Evolutionary conservation across 2,113 vertebrate species (phyloP).

Genomic region (Megaceryle maxima): DNA sequence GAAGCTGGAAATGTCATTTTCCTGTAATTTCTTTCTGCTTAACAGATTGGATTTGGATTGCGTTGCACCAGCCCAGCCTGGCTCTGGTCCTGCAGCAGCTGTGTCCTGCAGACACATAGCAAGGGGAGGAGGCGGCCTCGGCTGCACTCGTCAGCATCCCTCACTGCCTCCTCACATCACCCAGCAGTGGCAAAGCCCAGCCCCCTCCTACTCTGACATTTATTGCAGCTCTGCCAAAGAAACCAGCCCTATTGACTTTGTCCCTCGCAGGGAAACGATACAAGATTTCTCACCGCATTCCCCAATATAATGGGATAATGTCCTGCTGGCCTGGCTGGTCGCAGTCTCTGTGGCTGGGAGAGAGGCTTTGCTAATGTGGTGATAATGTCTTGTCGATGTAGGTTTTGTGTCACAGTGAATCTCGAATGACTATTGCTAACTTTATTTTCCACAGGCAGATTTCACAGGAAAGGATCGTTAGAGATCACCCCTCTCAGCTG

Average conservation of each 20-base stretch:
- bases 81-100: constrained; percentile 30
- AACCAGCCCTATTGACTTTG: neutral
- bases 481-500: neutral
- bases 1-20: constrained; percentile 10
- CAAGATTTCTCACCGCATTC: neutral
- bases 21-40: neutral
- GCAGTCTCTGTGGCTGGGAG: neutral
- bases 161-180: neutral
- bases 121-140: neutral
- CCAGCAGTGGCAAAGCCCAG: neutral
- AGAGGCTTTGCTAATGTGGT: neutral
- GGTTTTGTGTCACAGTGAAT: neutral
- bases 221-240: neutral
- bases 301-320: neutral
- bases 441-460: neutral
- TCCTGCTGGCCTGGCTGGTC: neutral
- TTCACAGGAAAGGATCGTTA: neutral
- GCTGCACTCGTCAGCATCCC: neutral
- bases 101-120: neutral
- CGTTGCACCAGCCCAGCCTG: neutral
- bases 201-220: neutral
- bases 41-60: neutral
- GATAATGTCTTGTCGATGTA: neutral
- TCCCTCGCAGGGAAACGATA: neutral
- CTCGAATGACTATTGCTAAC: neutral